Percentiles rank a stretch among this genome's conserved stretches.
These are phyloP conservation scores for Eristalinus sepulchralis DNA, from an alignment of 2,888 invertebrate genomes.

Conservation along the genomic window DNA sequence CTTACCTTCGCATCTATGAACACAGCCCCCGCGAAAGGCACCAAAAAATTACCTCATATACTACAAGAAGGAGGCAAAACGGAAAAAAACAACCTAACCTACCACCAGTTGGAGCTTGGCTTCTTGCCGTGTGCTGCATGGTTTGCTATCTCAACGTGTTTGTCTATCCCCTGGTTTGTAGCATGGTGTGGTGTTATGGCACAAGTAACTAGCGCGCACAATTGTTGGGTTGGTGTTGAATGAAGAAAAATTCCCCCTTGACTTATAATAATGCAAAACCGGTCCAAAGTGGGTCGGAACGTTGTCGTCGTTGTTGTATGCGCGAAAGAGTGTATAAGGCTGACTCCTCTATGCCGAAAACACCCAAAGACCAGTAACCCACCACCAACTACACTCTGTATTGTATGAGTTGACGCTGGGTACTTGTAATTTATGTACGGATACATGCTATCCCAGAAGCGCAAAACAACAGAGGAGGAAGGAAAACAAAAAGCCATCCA, in stretches of 20 bases:
- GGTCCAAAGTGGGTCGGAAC: constrained; percentile 70
- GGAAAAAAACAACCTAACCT: background rate
- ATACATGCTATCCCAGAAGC: constrained; percentile 31
- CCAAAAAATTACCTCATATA: constrained; percentile 61
- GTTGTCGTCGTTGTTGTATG: background rate
- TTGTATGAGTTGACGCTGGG: background rate
- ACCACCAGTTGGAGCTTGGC: constrained; percentile 4
- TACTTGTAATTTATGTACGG: constrained; percentile 16
- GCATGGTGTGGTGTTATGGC: constrained; percentile 33
- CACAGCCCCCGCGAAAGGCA: background rate
- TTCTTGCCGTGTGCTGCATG: constrained; percentile 3
- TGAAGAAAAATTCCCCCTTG: constrained; percentile 61
- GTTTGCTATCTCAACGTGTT: constrained; percentile 2
- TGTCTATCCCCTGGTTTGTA: constrained; percentile 30
- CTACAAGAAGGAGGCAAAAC: background rate
- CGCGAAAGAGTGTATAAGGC: background rate
- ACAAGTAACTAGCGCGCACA: constrained; percentile 33
- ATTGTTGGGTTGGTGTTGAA: constrained; percentile 46
- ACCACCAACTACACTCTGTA: constrained; percentile 9
- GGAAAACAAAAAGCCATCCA: constrained; percentile 26
- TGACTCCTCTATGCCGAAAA: background rate
- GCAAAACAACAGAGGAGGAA: background rate
- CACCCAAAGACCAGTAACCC: background rate
- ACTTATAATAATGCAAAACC: constrained; percentile 69
- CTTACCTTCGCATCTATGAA: background rate